Percentiles rank a stretch among this genome's conserved stretches.
Evolutionary conservation across 2,797 vertebrate species (phyloP).

Genomic region (Parotocinclus haroldoi): DNA sequence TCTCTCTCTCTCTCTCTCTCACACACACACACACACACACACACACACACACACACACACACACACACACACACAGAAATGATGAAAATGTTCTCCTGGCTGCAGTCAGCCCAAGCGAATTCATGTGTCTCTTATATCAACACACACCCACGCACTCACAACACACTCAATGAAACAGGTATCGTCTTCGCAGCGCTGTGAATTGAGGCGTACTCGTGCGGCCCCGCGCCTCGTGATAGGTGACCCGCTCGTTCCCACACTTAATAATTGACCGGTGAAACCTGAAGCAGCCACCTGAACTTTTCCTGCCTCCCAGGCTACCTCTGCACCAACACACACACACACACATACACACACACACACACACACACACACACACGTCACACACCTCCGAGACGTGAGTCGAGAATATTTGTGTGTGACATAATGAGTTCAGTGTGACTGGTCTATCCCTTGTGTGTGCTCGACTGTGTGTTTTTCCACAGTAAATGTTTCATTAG

Average conservation of each 20-base stretch:
- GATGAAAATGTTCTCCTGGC: background rate
- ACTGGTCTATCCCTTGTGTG: constrained; percentile 17
- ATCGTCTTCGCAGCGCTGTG: constrained; percentile 20
- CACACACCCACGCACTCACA: constrained; percentile 12
- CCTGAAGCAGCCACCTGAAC: constrained; percentile 33
- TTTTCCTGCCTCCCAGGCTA: constrained; percentile 36
- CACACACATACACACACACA: no score
- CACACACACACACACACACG: constrained; percentile 27
- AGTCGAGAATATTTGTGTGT: constrained; percentile 31
- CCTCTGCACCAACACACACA: constrained; percentile 12
- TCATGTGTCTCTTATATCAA: constrained; percentile 3
- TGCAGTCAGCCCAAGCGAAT: background rate
- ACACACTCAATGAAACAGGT: constrained; percentile 34
- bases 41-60: background rate
- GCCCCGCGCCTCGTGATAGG: constrained; percentile 16
- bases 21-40: no score
- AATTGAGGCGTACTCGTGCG: constrained; percentile 11
- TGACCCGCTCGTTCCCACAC: constrained; percentile 46
- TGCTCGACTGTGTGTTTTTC: constrained; percentile 41
- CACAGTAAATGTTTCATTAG: constrained; percentile 53
- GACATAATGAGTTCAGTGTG: constrained; percentile 36
- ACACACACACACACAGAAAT: constrained; percentile 5
- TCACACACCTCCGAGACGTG: constrained; percentile 12
- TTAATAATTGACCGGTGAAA: constrained; percentile 47
- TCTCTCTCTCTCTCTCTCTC: no score